These are phyloP conservation scores for Seladonia tumulorum DNA, from an alignment of 2,888 invertebrate genomes.

Conservation along the genomic window DNA sequence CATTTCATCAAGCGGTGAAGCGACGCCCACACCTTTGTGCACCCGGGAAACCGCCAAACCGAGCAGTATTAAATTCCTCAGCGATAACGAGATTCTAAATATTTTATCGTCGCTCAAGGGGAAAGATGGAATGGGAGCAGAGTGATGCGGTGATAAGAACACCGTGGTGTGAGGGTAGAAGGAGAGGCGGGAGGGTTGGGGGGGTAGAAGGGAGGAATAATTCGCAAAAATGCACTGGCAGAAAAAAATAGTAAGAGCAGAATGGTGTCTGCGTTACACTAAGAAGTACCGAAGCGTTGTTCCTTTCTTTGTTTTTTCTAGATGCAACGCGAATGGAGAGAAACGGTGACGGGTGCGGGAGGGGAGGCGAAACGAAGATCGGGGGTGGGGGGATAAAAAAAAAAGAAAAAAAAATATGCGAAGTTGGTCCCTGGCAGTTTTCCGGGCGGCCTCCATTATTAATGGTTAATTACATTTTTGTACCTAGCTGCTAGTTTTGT, in stretches of 20 bases:
- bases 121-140: slow-evolving; percentile 37
- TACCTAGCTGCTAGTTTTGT: slow-evolving; percentile 87
- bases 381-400: slow-evolving; percentile 34
- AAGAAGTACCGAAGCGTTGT: slow-evolving; percentile 24
- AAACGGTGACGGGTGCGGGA: background rate
- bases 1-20: slow-evolving; percentile 1
- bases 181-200: fast-evolving
- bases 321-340: slow-evolving; percentile 17
- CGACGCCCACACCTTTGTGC: slow-evolving; percentile 51
- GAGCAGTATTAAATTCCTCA: slow-evolving; percentile 79
- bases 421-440: slow-evolving; percentile 80
- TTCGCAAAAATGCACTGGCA: background rate
- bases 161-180: background rate
- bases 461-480: slow-evolving; percentile 84
- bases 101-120: slow-evolving; percentile 63
- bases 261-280: slow-evolving; percentile 14
- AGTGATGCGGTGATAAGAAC: background rate
- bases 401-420: slow-evolving; percentile 37
- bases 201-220: background rate
- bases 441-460: slow-evolving; percentile 80
- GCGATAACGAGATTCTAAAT: slow-evolving; percentile 75
- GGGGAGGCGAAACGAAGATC: slow-evolving; percentile 23
- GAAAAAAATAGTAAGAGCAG: slow-evolving; percentile 24
- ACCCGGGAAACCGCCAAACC: slow-evolving; percentile 72
- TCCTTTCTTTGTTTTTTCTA: background rate